Evolutionary conservation across 1,140 invertebrate species (phyloP).

Genomic region (Wasmannia auropunctata): DNA sequence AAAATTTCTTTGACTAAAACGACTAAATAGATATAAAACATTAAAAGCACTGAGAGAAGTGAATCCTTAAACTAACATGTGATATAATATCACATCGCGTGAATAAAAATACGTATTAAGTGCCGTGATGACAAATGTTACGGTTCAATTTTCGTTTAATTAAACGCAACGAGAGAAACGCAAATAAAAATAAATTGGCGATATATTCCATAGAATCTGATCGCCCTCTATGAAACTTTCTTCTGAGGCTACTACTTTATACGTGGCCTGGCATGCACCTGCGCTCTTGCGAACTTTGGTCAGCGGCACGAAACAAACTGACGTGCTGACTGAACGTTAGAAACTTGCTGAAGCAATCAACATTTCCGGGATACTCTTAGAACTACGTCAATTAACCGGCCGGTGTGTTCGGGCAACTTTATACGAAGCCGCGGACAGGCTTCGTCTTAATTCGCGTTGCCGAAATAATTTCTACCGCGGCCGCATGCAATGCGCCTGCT

Average conservation of each 20-base stretch:
- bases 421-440: conserved; percentile 59
- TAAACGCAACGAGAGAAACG: neutral
- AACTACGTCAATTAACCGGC: conserved; percentile 70
- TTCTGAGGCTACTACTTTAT: conserved; percentile 14
- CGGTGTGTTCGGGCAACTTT: conserved; percentile 63
- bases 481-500: conserved; percentile 45
- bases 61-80: neutral
- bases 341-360: conserved; percentile 72
- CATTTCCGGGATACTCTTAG: conserved; percentile 73
- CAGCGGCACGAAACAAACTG: conserved; percentile 65
- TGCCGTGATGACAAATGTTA: neutral
- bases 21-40: neutral
- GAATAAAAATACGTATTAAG: neutral
- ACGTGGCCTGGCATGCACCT: conserved; percentile 40
- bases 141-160: neutral
- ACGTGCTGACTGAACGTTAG: conserved; percentile 71
- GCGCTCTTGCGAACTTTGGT: conserved; percentile 59
- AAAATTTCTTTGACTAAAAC: neutral
- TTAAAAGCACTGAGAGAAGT: neutral
- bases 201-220: conserved; percentile 38
- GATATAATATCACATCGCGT: no score
- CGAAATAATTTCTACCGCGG: conserved; percentile 60
- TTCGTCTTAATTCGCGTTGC: conserved; percentile 66
- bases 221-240: conserved; percentile 45
- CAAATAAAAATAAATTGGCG: neutral